These are phyloP conservation scores for Atrichornis clamosus DNA, from an alignment of 2,113 vertebrate genomes.

Conservation along the genomic window DNA sequence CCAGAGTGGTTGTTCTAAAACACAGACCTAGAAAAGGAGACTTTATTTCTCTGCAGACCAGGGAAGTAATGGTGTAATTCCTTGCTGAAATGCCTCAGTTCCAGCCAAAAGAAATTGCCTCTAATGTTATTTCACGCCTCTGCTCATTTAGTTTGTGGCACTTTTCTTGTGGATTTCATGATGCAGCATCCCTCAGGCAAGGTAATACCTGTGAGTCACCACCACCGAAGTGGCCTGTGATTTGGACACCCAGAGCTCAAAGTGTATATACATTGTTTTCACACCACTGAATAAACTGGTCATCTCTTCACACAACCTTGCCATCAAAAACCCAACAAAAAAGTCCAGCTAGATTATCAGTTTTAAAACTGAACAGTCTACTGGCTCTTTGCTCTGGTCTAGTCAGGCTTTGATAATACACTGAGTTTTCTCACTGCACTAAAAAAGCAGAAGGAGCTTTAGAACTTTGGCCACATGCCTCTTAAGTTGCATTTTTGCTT, in stretches of 20 bases:
- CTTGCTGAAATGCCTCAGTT: background rate
- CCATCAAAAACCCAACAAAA: background rate
- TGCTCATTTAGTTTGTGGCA: background rate
- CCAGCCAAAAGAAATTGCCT: background rate
- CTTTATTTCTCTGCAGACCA: background rate
- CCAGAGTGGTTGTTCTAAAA: background rate
- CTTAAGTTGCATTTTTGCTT: background rate
- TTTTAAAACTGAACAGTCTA: background rate
- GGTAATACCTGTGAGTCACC: background rate
- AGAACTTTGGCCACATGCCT: rapidly evolving
- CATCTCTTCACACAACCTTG: background rate
- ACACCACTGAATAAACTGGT: background rate
- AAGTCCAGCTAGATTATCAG: background rate
- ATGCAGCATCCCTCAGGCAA: background rate
- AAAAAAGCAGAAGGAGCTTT: background rate
- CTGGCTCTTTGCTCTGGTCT: background rate
- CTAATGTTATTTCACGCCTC: background rate
- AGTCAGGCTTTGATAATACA: background rate
- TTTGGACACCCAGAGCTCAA: background rate
- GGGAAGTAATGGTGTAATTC: background rate
- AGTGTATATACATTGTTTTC: background rate
- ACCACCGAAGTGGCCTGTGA: background rate
- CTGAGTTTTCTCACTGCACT: background rate
- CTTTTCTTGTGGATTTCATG: background rate
- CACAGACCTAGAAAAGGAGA: background rate